Evolutionary conservation across 2,888 invertebrate genomes (phyloP), one percentile per base, ranked within the genome.

Genomic region (Rutpela maculata): DNA sequence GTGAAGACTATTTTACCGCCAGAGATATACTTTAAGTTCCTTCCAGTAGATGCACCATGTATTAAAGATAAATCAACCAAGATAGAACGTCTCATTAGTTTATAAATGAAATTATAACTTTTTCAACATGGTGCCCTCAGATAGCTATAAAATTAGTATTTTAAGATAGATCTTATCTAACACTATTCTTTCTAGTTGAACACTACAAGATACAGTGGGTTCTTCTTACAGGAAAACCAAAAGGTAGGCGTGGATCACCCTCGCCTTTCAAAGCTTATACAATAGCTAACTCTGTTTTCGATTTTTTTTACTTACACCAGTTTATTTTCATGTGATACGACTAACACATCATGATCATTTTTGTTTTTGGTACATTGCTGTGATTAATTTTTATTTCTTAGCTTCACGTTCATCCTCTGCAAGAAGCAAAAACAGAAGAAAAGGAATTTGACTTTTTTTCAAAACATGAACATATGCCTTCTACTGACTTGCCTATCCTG

Each of bases 371-470:
- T 56, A 17, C 9, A 18, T 57, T 35, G 9, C 9, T 35, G 9
- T 57, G 1, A 57, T 18, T 57, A 18, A 7, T 35, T 72, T 31
- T 68, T 57, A 57, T 76, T 81, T 77, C 80, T 70, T 90, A 96
- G 96, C 90, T 96, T 79, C 94, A 95, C 89, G 90, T 96, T 90
- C 95, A 95, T 63, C 92, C 93, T 18, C 89, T 92, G 18, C 89
- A 92, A 15, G 89, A 89, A 68, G 94, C 94, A 84, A 91, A 91
- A 80, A 88, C 88, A 59, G 91, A 91, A 50, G 91, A 91, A 84
- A 95, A 95, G 85, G 93, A 92, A 81, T 93, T 95, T 83, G 98
- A 99, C 91, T 99, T 98, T 92, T 98, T 98, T 91, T 94, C 95
- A 76, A 95, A 96, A 90, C 95, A 94, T 92, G 94, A 92, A 85